phyloP scores from a whole-genome alignment of 2,113 vertebrate genomes.

The Pan troglodytes region DNA sequence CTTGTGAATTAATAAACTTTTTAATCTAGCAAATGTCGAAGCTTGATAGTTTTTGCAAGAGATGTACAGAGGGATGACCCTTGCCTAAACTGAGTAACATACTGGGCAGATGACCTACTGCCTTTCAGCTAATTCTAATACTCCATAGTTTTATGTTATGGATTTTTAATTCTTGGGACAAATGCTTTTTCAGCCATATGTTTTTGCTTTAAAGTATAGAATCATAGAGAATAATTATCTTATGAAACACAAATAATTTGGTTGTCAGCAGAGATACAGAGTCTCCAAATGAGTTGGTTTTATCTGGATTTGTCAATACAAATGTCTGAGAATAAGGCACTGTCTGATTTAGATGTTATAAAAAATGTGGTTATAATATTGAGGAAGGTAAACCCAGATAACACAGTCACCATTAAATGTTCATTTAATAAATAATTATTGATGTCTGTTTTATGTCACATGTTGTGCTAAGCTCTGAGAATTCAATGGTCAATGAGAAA shows the following conservation, averaged over 20 bases:
- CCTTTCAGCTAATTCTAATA: not conserved
- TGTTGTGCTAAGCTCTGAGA: not conserved
- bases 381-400: not conserved
- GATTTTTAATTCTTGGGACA: not conserved
- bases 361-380: not conserved
- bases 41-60: not conserved
- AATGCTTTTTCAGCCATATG: not conserved
- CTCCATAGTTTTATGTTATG: not conserved
- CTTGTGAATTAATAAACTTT: not conserved
- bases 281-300: not conserved
- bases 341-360: not conserved
- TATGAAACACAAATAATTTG: conserved; percentile 9
- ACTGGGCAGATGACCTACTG: not conserved
- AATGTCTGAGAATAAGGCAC: not conserved
- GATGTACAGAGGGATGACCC: not conserved
- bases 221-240: not conserved
- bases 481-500: not conserved
- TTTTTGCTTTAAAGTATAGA: not conserved
- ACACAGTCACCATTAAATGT: not conserved
- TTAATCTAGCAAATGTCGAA: not conserved
- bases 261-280: not conserved
- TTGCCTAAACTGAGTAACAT: not conserved
- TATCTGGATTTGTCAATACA: not conserved
- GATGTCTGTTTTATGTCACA: not conserved
- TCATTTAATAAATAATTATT: not conserved